phyloP scores from a whole-genome alignment of 2,888 invertebrate species.

The Harpalus rubripes region DNA sequence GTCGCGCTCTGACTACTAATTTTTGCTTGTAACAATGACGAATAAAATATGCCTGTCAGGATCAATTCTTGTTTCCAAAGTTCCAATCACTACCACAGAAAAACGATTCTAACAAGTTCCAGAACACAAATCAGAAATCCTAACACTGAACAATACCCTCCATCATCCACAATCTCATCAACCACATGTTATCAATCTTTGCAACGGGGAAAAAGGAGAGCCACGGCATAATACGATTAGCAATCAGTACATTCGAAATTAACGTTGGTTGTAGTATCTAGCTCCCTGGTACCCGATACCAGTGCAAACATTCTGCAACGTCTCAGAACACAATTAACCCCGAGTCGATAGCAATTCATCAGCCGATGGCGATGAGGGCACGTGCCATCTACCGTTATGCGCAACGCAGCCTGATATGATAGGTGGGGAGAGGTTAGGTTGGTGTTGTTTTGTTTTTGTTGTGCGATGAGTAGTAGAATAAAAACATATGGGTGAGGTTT shows the following conservation, averaged over 20 bases:
- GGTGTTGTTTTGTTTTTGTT: not conserved
- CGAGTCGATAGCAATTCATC: conserved; percentile 60
- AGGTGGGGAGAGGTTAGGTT: not conserved
- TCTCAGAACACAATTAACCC: conserved; percentile 64
- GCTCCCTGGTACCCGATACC: not conserved
- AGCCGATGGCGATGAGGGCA: conserved; percentile 18
- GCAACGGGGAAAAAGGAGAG: conserved; percentile 53
- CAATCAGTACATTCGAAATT: conserved; percentile 63
- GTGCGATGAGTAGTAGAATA: not conserved
- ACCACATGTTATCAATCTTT: conserved; percentile 30
- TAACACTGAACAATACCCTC: not conserved
- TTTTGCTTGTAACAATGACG: too few relatives aligned
- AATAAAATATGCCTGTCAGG: too few relatives aligned
- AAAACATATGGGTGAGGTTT: not conserved
- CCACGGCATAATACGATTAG: conserved; percentile 55
- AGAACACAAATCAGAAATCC: too few relatives aligned
- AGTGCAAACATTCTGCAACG: conserved; percentile 54
- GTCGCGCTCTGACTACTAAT: too few relatives aligned
- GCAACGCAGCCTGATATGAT: not conserved
- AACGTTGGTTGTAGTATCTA: conserved; percentile 34
- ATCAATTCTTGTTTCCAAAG: too few relatives aligned
- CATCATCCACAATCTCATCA: conserved; percentile 16
- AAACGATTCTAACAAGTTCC: too few relatives aligned
- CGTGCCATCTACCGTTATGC: conserved; percentile 15
- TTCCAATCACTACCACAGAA: too few relatives aligned